Base-by-base conservation (phyloP, 2,797 vertebrate genomes). In the Ctenochaetus hawaiiensis region DNA sequence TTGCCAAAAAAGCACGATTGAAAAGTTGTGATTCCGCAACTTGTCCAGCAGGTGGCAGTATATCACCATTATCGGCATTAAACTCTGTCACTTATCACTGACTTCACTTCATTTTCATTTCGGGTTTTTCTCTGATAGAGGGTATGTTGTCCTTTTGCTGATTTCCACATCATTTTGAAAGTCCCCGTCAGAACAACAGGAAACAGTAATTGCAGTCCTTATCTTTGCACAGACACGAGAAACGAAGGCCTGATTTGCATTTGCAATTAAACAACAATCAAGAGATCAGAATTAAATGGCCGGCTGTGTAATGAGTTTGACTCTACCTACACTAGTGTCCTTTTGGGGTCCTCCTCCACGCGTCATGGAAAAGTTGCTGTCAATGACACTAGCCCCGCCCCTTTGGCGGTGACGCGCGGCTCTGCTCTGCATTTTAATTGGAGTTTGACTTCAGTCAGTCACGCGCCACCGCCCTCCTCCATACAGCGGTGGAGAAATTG, bases 311-410 rank as follows among this genome's bases (percentile, higher is more conserved):
- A 61, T 66, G 41, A 49, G 20, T 23, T 4, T 41, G 41, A 53
- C 8, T 1, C 4, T 23, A 5, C 30, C 30, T 34, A 34, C 30
- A 34, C 30, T 7, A 34, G 30, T 62, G 85, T 65, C 76, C 69
- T 83, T 61, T 68, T 17, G 71, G 75, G 62, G 43, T 74, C 67
- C 64, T 85, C 67, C 53, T 20, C 48, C 6, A 14, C 26, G 70
- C 77, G 78, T 93, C 89, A 91, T 70, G 81, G 87, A 86, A 84
- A 84, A 53, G 20, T 78, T 67, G 57, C 59, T 67, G 79, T 87
- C 79, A 75, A 74, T 67, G 49, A 62, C 16, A 16, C 26, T 68
- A 78, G 9, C 78, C 14, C 67, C 89, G 65, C 89, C 88, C 68
- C 18, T 17, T 51, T 5, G 0, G 6, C 1, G 11, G 22, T 62